These are phyloP conservation scores for Eremobia ochroleuca DNA, from an alignment of 2,888 invertebrate species.

Conservation along the genomic window DNA sequence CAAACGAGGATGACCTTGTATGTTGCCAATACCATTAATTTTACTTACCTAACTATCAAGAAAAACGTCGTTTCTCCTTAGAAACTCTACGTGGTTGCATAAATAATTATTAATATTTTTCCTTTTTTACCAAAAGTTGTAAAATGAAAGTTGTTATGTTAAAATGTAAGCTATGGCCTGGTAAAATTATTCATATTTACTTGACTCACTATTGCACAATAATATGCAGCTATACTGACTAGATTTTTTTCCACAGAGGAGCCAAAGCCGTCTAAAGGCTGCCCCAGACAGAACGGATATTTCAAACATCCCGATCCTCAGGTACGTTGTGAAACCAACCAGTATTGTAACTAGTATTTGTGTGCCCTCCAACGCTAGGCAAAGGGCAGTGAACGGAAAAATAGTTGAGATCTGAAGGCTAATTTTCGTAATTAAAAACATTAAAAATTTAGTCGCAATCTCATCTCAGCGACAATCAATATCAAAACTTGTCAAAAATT, in stretches of 20 bases:
- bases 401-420: background rate
- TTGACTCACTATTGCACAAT: background rate
- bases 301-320: constrained; percentile 94
- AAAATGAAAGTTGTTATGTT: background rate
- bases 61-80: background rate
- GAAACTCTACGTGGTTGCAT: too few relatives aligned
- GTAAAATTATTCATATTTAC: background rate
- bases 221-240: background rate
- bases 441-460: background rate
- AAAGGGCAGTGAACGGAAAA: constrained; percentile 32
- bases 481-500: too few relatives aligned
- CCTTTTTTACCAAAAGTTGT: background rate
- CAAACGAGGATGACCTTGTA: too few relatives aligned
- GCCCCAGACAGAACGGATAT: constrained; percentile 95
- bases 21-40: background rate
- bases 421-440: background rate
- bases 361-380: background rate
- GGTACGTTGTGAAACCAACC: constrained; percentile 72
- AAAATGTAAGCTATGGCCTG: background rate
- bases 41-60: background rate
- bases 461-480: background rate
- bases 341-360: constrained; percentile 19
- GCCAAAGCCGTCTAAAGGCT: constrained; percentile 93
- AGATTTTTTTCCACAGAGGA: constrained; percentile 92
- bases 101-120: background rate